Evolutionary conservation across 1,140 invertebrate species (phyloP), one percentile per base, ranked within the genome.

Genomic region (Drosophila oshimai): DNA sequence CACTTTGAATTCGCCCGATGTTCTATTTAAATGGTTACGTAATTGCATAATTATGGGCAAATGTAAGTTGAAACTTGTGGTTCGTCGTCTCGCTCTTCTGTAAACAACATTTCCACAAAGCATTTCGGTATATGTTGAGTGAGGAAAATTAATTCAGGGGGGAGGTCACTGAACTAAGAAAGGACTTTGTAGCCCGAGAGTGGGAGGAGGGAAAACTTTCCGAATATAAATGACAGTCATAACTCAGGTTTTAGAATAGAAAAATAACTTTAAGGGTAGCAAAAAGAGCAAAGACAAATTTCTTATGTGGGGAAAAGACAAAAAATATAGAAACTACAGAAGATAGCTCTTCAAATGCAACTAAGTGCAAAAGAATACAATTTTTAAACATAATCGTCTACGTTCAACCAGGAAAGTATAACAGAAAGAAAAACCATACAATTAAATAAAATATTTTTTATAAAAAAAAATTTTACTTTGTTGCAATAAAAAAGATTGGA

Each of bases 1-100:
- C 77, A 55, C 55, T 75, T 60, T 79, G 75, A 70, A 77, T 68
- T 74, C 77, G 53, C 47, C 65, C 77, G 61, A 87, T 83, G 78
- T 88, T 72, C 74, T 78, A 84, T 88, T 89, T 89, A 79, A 88
- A 89, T 89, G 83, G 84, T 65, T 78, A 72, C 74, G 77, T 88
- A 83, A 88, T 89, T 88, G 83, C 74, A 83, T 88, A 88, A 88
- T 88, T 89, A 89, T 83, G 79, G 62, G 77, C 50, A 20, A 60
- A 72, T 77, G 77, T 61, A 74, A 84, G 70, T 37, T 42, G 50
- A 83, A 74, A 71, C 58, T 54, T 51, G 60, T 24, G 67, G 67
- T 72, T 54, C 46, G 42, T 15, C 29, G 42, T 15, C 29, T 10
- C 55, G 24, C 55, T 46, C 39, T 28, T 31, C 9, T 26, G 15